Conservation (phyloP, 2,113 vertebrate genomes). For the Hypanus sabinus region DNA sequence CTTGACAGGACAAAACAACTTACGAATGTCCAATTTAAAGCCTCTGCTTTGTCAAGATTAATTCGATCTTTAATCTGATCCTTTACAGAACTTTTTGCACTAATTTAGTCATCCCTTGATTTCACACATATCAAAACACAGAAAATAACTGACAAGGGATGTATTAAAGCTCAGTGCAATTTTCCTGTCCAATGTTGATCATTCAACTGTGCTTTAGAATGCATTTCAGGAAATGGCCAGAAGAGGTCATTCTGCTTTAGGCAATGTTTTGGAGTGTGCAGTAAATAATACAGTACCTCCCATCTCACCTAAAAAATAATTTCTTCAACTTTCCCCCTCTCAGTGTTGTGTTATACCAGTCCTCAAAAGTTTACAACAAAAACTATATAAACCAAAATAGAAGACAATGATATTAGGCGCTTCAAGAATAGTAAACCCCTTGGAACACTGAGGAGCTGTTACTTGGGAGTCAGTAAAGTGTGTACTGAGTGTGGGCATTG, state of each 20-base stretch:
- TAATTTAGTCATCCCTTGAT: neutral
- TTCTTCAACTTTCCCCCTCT: neutral
- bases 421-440: no score
- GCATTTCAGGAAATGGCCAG: constrained; percentile 22
- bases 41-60: neutral
- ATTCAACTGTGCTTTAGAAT: neutral
- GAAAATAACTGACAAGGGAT: neutral
- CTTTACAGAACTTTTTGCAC: neutral
- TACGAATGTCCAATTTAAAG: neutral
- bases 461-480: no score
- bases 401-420: neutral
- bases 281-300: neutral
- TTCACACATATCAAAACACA: neutral
- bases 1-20: neutral
- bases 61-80: neutral
- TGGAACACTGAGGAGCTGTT: no score
- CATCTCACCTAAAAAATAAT: neutral
- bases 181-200: neutral
- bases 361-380: neutral
- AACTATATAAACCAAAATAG: neutral
- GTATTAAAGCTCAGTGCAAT: no score
- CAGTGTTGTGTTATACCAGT: neutral
- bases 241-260: constrained; percentile 19
- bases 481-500: no score
- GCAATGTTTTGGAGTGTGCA: neutral